Evolutionary conservation across 1,140 invertebrate species (phyloP), one percentile per base, ranked within the genome.

Genomic region (Rhopalosiphum maidis): DNA sequence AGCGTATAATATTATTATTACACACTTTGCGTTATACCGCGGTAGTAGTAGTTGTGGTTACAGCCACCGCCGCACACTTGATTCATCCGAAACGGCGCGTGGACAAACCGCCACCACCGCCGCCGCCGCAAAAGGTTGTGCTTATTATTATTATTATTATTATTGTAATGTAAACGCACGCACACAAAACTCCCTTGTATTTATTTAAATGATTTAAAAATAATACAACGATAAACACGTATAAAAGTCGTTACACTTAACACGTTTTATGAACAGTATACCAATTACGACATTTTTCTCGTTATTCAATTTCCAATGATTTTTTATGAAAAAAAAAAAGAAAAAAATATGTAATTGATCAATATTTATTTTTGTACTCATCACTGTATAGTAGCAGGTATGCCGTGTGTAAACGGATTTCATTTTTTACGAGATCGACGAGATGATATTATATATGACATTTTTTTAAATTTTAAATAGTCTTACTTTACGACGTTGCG

Each of bases 61-160:
- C 48, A 22, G 18, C 5, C 46, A 35, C 18, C 88, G 51, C 48
- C 7, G 35, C 51, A 55, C 11, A 1, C 21, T 6, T 23, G 51
- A 51, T 23, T 89, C n/a, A 30, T 51, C n/a, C 21, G 30, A 60
- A 46, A 82, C 77, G n/a, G 77, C 91, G 51, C 91, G 91, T 92
- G 91, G 60, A 51, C 46, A 35, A 92, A 83, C n/a, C 60, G 60
- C 35, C 51, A 43, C 60, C 46, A 11, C 35, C 46, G 46, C 46
- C 22, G 37, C 35, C 9, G 23, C 83, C 83, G 23, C 41, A 18
- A 43, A 41, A 35, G 82, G 41, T 87, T 18, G 85, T n/a, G 25
- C 5, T 43, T 46, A 43, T 48, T 46, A 86, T 43, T 43, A 43
- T 43, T 46, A 43, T 48, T 46, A 86, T 43, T 43, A 43, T 18